Base-by-base conservation (phyloP, 2,113 vertebrate genomes). In the Pleuronectes platessa region DNA sequence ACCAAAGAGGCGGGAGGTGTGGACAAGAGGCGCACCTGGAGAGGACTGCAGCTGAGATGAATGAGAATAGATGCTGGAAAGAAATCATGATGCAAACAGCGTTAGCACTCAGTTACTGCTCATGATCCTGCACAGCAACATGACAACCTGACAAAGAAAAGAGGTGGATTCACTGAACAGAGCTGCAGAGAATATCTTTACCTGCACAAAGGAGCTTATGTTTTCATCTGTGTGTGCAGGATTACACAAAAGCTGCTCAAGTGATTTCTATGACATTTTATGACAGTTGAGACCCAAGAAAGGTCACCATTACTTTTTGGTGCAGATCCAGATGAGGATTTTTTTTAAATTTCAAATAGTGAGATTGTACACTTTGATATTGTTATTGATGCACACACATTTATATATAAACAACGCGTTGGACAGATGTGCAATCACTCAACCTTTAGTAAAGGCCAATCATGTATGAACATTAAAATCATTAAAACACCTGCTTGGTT, bases 1-100 rank as follows among this genome's bases (percentile, higher is more conserved):
- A 93, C 90, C 91, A 81, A 56, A 42, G 54, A 81, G 17, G 61
- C 82, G 24, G 71, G 61, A 78, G 0, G 23, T 42, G 21, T 54
- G 12, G 60, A 70, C 4, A n/a, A 0, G 51, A 10, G 5, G n/a
- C 70, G 40, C 51, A 87, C 67, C 78, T 78, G 71, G 55, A 68
- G 69, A 66, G 2, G 40, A 71, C 47, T 47, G 65, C 18, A 14
- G n/a, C 53, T 55, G 53, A 71, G 26, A 60, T 68, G 2, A 51
- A 64, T 47, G 76, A 47, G 66, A 35, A 61, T 5, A 20, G 35
- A 76, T 11, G 45, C 67, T 63, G 47, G 54, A 77, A 56, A 47
- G 31, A 63, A 61, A 56, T 61, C 0, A 59, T 2, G 4, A 74
- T 31, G 14, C 13, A 62, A 49, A 42, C 3, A 65, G 49, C 5